phyloP scores from a whole-genome alignment of 2,888 invertebrate species.

The Drosophila infuscata region DNA sequence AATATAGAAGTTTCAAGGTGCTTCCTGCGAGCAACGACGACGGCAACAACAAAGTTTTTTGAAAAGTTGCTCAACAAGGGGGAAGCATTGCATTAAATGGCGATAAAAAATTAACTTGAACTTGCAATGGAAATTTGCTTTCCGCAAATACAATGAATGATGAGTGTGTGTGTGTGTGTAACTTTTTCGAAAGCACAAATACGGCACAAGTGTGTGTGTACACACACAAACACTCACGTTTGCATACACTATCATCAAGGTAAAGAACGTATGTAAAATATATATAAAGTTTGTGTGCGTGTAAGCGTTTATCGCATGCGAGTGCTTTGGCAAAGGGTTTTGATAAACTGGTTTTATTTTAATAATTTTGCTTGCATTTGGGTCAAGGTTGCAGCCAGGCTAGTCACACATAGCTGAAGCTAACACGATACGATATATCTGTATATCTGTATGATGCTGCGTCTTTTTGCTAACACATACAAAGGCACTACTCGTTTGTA shows the following conservation, averaged over 20 bases:
- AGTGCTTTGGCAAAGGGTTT: conserved; percentile 70
- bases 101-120: conserved; percentile 75
- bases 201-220: conserved; percentile 20
- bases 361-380: conserved; percentile 64
- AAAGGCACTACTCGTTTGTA: conserved; percentile 11
- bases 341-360: conserved; percentile 72
- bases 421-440: conserved; percentile 26
- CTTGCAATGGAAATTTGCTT: conserved; percentile 75
- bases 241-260: conserved; percentile 58
- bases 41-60: conserved; percentile 46
- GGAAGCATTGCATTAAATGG: conserved; percentile 65
- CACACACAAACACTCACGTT: neutral
- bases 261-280: conserved; percentile 64
- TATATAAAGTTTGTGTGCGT: conserved; percentile 3
- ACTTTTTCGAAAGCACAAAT: conserved; percentile 57
- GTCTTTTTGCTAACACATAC: conserved; percentile 21
- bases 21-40: conserved; percentile 73
- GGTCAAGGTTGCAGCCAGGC: conserved; percentile 74
- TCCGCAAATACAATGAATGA: conserved; percentile 56
- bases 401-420: conserved; percentile 59
- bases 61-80: conserved; percentile 70
- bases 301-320: conserved; percentile 45
- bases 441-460: conserved; percentile 9
- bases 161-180: conserved; percentile 12
- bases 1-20: conserved; percentile 82